phyloP scores from a whole-genome alignment of 2,888 invertebrate species.

The Phyto melanocephala region DNA sequence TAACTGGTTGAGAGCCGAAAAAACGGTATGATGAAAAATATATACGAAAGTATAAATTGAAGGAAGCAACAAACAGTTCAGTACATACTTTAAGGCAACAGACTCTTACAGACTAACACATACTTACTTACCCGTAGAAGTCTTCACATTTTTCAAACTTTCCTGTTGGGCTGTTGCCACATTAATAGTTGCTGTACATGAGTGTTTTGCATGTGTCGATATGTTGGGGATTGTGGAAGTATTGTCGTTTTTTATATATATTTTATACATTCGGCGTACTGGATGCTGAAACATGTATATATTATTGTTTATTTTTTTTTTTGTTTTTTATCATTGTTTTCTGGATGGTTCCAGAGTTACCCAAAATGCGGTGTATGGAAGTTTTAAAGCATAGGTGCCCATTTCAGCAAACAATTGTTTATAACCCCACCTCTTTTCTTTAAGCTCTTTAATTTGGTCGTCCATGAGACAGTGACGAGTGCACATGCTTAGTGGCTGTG shows the following conservation, averaged over 20 bases:
- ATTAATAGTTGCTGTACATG: slow-evolving; percentile 18
- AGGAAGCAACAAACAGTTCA: slow-evolving; percentile 19
- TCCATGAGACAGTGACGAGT: too few relatives aligned
- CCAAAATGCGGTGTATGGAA: too few relatives aligned
- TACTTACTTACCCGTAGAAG: not conserved
- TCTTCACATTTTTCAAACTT: not conserved
- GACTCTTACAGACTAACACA: slow-evolving; percentile 6
- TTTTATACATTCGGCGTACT: not conserved
- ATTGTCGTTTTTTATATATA: slow-evolving; percentile 25
- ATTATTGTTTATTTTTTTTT: not conserved
- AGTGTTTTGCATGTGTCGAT: slow-evolving; percentile 50
- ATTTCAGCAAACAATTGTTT: too few relatives aligned
- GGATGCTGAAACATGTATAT: slow-evolving; percentile 6
- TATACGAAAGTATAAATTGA: slow-evolving; percentile 4
- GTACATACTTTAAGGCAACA: slow-evolving; percentile 4
- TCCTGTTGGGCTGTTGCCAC: slow-evolving; percentile 28
- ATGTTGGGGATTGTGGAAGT: slow-evolving; percentile 45
- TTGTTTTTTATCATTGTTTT: not conserved
- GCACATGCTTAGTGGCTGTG: too few relatives aligned
- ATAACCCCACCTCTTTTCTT: too few relatives aligned
- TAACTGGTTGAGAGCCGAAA: slow-evolving; percentile 26
- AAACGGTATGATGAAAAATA: not conserved
- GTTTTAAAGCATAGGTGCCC: too few relatives aligned
- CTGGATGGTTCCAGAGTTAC: not conserved
- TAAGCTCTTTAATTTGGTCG: too few relatives aligned